A percentile compares a stretch with the other conserved stretches of the same genome.
These are phyloP conservation scores for Zaprionus nigranus DNA, from an alignment of 1,140 invertebrate genomes.

Conservation along the genomic window DNA sequence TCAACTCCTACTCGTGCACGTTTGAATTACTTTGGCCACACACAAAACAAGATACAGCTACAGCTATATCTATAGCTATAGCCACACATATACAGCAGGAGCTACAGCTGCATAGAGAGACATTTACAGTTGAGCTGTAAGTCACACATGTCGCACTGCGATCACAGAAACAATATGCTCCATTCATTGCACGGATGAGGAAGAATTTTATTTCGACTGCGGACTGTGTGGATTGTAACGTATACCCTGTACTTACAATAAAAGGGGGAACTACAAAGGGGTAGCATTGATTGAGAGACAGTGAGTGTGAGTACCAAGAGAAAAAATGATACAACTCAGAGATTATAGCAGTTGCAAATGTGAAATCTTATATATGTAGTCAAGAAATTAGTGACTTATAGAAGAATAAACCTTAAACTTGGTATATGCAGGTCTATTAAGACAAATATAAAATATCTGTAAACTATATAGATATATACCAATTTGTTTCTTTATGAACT, in stretches of 20 bases:
- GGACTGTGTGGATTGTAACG: constrained; percentile 5
- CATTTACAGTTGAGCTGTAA: constrained; percentile 51
- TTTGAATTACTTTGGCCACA: constrained; percentile 30
- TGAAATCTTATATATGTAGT: background rate
- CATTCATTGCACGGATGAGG: constrained; percentile 20
- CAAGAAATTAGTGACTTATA: background rate
- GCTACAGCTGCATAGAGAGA: constrained; percentile 13
- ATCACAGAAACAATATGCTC: constrained; percentile 46
- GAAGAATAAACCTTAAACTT: background rate
- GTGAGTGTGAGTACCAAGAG: background rate
- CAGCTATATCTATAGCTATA: background rate
- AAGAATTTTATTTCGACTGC: constrained; percentile 37
- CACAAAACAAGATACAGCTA: constrained; percentile 15
- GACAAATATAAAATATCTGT: background rate
- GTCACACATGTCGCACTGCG: constrained; percentile 49
- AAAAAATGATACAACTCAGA: too few species aligned
- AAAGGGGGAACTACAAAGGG: too few species aligned
- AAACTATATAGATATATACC: background rate
- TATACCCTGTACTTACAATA: constrained; percentile 3
- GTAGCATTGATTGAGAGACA: background rate
- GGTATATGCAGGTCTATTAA: background rate
- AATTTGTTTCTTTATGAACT: background rate
- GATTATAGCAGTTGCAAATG: background rate
- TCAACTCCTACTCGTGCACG: background rate
- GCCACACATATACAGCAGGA: background rate